Evolutionary conservation across 2,113 vertebrate genomes (phyloP), one percentile per base, ranked within the genome.

Genomic region (Aspiorhynchus laticeps): DNA sequence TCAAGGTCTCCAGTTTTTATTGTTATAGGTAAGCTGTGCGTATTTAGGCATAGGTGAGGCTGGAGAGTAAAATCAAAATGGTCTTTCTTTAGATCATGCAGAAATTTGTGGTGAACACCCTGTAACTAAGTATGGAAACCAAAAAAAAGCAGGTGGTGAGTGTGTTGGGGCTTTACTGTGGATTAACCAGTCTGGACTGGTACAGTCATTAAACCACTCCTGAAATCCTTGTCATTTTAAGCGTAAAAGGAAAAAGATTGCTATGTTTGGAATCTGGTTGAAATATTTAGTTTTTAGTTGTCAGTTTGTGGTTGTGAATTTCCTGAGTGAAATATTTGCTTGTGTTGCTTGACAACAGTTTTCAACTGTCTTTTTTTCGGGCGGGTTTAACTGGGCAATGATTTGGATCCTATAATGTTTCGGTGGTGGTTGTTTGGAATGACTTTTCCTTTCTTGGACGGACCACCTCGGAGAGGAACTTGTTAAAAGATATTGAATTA

Each of bases 101-200:
- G 89, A 91, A 88, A 90, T 91, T 91, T 92, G 92, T 87, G 59
- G 91, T 83, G 90, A 21, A 87, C 81, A 61, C 56, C 78, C 63
- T 5, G 53, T 85, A 88, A 14, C 2, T 94, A 87, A 90, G 91
- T 92, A 92, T 43, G 77, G 79, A 85, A 83, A 79, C 83, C 65
- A 91, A 90, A 90, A 91, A 95, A 90, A 91, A 95, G 94, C 89
- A 89, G 91, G 87, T 75, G 78, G 83, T 48, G 86, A 80, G 85
- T 88, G 84, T 89, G 86, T 86, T 92, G 88, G 91, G 92, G 75
- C 82, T 81, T 80, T 81, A 90, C 89, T 36, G 83, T 69, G 90
- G 88, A 86, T 88, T 90, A 94, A 91, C 88, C 88, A 85, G 91
- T 88, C 82, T 84, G 92, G 92, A 89, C 80, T 94, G 93, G 93